phyloP scores from a whole-genome alignment of 2,797 vertebrate species.

The Coracias cyanogaster region DNA sequence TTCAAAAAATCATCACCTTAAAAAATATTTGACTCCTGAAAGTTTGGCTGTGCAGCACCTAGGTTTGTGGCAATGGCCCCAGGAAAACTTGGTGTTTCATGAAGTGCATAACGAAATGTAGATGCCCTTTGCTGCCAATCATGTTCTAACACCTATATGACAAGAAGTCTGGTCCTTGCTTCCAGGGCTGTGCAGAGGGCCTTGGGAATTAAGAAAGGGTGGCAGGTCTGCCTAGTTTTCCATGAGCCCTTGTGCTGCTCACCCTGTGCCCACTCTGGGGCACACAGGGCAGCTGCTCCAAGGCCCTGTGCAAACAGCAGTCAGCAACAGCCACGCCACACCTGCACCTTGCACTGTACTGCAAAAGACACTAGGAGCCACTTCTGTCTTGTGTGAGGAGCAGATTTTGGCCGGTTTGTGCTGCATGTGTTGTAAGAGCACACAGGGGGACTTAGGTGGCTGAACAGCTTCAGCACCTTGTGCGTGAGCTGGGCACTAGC shows the following conservation, averaged over 20 bases:
- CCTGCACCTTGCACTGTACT: background rate
- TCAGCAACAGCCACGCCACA: background rate
- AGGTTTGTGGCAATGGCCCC: background rate
- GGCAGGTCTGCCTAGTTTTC: background rate
- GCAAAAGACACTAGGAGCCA: background rate
- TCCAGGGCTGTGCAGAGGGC: background rate
- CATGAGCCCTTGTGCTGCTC: background rate
- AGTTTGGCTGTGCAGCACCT: background rate
- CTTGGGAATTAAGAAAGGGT: background rate
- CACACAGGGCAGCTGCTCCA: background rate
- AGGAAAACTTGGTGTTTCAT: background rate
- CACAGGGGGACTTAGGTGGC: background rate
- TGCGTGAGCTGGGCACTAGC: background rate
- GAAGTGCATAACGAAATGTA: background rate
- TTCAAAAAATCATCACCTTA: background rate
- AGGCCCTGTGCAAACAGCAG: background rate
- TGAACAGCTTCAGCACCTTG: background rate
- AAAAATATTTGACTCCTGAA: background rate
- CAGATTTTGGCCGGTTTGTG: background rate
- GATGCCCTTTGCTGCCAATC: background rate
- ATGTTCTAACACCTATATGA: background rate
- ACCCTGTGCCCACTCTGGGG: rapidly evolving
- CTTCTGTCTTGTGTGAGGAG: background rate
- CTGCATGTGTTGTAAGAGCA: background rate
- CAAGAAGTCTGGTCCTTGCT: background rate